Evolutionary conservation across 30 jellyfish, hydroid and myxozoan genomes (phyloP).

Genomic region (Aurelia sp.): DNA sequence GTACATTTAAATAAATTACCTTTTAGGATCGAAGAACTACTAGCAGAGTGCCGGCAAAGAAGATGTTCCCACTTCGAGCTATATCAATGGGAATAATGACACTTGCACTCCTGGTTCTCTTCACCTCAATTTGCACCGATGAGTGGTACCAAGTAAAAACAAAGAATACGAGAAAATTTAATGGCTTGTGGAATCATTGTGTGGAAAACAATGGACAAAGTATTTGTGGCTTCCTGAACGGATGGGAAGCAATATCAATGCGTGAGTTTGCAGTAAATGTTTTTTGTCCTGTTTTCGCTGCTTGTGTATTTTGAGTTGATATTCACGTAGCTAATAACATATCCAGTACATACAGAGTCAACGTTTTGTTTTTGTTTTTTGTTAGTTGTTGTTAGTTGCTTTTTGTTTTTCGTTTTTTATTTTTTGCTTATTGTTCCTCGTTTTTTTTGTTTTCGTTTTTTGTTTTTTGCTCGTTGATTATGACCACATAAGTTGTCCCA

Average conservation of each 20-base stretch:
- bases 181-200: constrained; percentile 81
- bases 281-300: no score
- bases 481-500: no score
- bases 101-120: constrained; percentile 56
- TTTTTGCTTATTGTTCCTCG: no score
- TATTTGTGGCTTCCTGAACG: constrained; percentile 46
- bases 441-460: no score
- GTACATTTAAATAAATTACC: neutral
- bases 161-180: constrained; percentile 28
- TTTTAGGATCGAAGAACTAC: neutral
- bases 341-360: no score
- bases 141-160: constrained; percentile 75
- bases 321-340: no score
- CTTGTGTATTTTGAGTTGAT: no score
- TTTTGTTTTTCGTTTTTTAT: no score
- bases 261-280: constrained; percentile 8
- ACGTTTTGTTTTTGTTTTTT: no score
- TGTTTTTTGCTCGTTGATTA: no score
- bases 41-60: neutral
- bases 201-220: constrained; percentile 31
- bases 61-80: constrained; percentile 58
- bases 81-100: constrained; percentile 73
- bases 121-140: constrained; percentile 68
- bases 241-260: constrained; percentile 63
- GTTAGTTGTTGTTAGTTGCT: no score